Evolutionary conservation across 1,140 invertebrate genomes (phyloP), one percentile per base, ranked within the genome.

Genomic region (Babylonia areolata): DNA sequence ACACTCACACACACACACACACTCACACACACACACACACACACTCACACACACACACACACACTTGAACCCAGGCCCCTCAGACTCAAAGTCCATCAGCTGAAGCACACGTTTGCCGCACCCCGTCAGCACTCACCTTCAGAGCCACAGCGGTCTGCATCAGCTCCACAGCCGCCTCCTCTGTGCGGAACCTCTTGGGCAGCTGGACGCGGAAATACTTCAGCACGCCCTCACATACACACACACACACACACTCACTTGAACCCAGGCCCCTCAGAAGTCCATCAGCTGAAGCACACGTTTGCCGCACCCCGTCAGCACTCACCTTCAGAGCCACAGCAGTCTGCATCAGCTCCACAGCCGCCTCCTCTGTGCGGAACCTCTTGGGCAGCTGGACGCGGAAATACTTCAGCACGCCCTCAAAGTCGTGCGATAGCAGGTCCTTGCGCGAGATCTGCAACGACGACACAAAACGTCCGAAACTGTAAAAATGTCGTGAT

Each of bases 391-490:
- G 95, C 28, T 97, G 75, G 11, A 83, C 81, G 23, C 81, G 81
- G 81, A 83, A 83, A 39, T 83, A 83, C 75, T 77, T 77, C 5
- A 98, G 94, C 93, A 97, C 97, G 93, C 96, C 98, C 95, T 99
- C 99, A 94, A 99, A 99, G 95, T 99, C 99, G 77, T 98, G 95
- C 85, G 97, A 96, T 42, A 99, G 95, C n/a, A 99, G 95, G 92
- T 99, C 99, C 89, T 98, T 97, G 91, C 97, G 97, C 78, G 97
- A 98, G 86, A 96, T 94, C 96, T 97, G 91, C 97, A 2, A 99
- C 98, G 35, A 77, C 23, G 46, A 6, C 46, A 51, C 46, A 51
- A 51, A 51, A 11, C 46, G 46, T 51, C n/a, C n/a, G n/a, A n/a
- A n/a, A n/a, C n/a, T n/a, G n/a, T n/a, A n/a, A n/a, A n/a, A n/a